phyloP scores from a whole-genome alignment of 2,113 vertebrate genomes.

The Formicarius rufipectus region DNA sequence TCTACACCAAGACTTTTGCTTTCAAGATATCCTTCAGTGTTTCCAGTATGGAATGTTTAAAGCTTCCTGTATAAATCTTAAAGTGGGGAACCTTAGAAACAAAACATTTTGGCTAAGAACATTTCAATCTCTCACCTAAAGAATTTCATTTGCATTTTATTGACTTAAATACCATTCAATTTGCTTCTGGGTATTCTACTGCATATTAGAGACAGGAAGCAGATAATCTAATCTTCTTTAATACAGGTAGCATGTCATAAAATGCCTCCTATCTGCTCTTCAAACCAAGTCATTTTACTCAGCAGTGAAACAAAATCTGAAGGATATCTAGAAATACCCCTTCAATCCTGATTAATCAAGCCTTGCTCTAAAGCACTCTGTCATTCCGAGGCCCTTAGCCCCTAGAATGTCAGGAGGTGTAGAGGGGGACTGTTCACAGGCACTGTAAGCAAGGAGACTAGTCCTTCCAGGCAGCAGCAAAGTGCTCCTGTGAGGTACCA shows the following conservation, averaged over 20 bases:
- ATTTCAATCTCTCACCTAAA: background rate
- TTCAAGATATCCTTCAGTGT: slow-evolving; percentile 11
- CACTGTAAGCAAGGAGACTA: background rate
- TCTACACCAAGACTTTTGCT: background rate
- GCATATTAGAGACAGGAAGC: background rate
- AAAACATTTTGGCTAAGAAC: slow-evolving; percentile 17
- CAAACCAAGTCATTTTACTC: background rate
- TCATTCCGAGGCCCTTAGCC: background rate
- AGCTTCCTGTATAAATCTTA: background rate
- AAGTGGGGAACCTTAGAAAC: background rate
- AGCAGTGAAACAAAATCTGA: background rate
- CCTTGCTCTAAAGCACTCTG: background rate
- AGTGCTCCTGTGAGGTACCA: background rate
- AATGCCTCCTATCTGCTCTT: background rate
- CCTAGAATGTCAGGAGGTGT: background rate
- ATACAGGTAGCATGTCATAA: background rate
- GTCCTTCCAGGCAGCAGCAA: background rate
- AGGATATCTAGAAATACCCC: background rate
- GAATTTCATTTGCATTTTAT: slow-evolving; percentile 26
- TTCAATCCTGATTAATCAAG: background rate
- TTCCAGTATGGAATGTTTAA: background rate
- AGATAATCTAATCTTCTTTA: background rate
- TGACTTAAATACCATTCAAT: background rate
- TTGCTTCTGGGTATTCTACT: background rate
- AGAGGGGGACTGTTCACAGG: background rate